Evolutionary conservation across 2,113 vertebrate genomes (phyloP), one percentile per base, ranked within the genome.

Genomic region (Syrmaticus mikado): DNA sequence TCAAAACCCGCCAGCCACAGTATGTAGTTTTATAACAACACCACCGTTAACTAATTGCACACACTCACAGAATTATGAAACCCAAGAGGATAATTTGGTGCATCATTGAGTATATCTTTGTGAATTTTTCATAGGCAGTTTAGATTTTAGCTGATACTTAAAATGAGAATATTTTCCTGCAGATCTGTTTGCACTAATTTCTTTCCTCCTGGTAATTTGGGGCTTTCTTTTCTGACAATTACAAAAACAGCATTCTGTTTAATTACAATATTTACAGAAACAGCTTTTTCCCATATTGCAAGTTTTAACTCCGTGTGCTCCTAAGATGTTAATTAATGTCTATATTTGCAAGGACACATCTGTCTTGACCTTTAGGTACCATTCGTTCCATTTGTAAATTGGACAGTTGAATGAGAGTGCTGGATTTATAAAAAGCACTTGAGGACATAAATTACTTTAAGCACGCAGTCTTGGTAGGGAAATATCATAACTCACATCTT

Each of bases 181-280:
- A 30, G 75, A 43, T 85, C 84, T 92, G 70, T 89, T 71, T 89
- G 53, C 82, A 95, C 73, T 62, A n/a, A 94, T 94, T 92, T 91
- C 87, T 95, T 95, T 84, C 82, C 84, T 95, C 57, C 73, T 72
- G 55, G 64, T 95, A 95, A 95, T 94, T 53, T 75, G 65, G 52
- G 40, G 79, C 60, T 80, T 85, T 90, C 62, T 89, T 94, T 94
- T 78, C 80, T 65, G 74, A 90, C 91, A 95, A 90, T 95, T 94
- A 95, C 88, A 60, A 89, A 96, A 97, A 89, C 90, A 92, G 79
- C 87, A 67, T 91, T 95, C 52, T 82, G 74, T 89, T 96, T 97
- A 93, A 91, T 91, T 91, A 83, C 79, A 83, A 65, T 92, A 94
- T 92, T 96, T 94, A 94, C 87, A 84, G 87, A 86, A 78, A 84